Evolutionary conservation across 2,113 vertebrate species (phyloP), one percentile per base, ranked within the genome.

Genomic region (Ardeotis arabs): DNA sequence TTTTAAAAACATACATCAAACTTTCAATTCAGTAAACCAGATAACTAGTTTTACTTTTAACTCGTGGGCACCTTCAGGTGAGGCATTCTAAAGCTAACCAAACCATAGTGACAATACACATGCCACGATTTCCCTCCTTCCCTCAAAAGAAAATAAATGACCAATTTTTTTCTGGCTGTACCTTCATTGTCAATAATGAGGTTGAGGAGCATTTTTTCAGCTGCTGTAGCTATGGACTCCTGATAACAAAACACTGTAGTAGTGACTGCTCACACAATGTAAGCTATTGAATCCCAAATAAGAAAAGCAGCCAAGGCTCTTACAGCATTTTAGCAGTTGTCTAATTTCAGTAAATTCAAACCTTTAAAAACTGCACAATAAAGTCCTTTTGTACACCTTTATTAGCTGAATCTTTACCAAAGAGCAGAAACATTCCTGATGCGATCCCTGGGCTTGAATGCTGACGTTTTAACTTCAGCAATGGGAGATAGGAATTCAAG

Each of bases 271-370:
- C 81, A 90, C 58, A 70, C 56, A 95, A 95, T 59, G 49, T 59
- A 66, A 91, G 75, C 45, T 73, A 76, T n/a, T 93, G 91, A 70
- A 92, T 76, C 64, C 79, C n/a, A 95, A 93, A 59, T 25, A 83
- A 70, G 47, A 90, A 79, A 78, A 93, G 91, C 22, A 93, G 81
- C 49, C 44, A 72, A 53, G 53, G 76, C 52, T 66, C 62, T 82
- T 55, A 79, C 45, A 92, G 24, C 44, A 53, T 86, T 95, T 79
- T 74, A 92, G 60, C 4, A 87, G 56, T 49, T 75, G 59, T 81
- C 66, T 72, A 81, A 93, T 95, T 93, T 95, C 91, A 60, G 89
- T 73, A 93, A 81, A 92, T 75, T 68, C 67, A 76, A 87, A 86
- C 74, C 75, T 73, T 78, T 91, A 59, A 90, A 94, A 94, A 90